phyloP scores from a whole-genome alignment of 1,140 invertebrate species.

The Bombus cullumanus region DNA sequence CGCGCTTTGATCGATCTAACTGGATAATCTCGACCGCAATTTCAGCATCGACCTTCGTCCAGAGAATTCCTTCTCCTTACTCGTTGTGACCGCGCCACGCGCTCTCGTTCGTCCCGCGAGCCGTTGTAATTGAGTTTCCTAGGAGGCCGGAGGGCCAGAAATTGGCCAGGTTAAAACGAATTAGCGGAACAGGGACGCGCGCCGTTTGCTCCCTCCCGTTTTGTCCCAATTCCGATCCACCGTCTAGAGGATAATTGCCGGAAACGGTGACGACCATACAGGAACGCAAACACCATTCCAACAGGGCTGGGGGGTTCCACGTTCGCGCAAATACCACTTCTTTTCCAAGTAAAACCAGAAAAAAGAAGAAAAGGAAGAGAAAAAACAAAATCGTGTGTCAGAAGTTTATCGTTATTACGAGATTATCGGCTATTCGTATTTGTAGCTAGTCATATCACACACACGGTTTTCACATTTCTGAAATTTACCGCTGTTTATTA shows the following conservation, averaged over 20 bases:
- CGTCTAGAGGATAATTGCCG: constrained; percentile 26
- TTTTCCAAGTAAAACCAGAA: too few relatives aligned
- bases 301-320: neutral
- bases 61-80: constrained; percentile 52
- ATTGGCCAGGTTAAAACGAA: constrained; percentile 62
- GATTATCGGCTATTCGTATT: constrained; percentile 42
- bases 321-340: neutral
- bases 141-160: neutral
- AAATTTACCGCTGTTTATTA: neutral
- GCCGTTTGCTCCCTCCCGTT: constrained; percentile 13
- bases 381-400: neutral
- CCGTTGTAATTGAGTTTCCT: constrained; percentile 48
- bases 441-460: neutral
- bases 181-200: constrained; percentile 46
- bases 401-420: constrained; percentile 50
- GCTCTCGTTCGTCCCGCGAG: constrained; percentile 35
- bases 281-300: constrained; percentile 5
- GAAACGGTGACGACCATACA: constrained; percentile 18
- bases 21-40: constrained; percentile 60
- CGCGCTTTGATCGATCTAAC: constrained; percentile 57
- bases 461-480: constrained; percentile 7
- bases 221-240: constrained; percentile 38
- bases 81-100: constrained; percentile 38
- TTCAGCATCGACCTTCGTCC: constrained; percentile 3
- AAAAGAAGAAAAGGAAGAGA: too few relatives aligned